Base-by-base conservation (phyloP, 2,888 invertebrate genomes). In the Bellardia pandia region DNA sequence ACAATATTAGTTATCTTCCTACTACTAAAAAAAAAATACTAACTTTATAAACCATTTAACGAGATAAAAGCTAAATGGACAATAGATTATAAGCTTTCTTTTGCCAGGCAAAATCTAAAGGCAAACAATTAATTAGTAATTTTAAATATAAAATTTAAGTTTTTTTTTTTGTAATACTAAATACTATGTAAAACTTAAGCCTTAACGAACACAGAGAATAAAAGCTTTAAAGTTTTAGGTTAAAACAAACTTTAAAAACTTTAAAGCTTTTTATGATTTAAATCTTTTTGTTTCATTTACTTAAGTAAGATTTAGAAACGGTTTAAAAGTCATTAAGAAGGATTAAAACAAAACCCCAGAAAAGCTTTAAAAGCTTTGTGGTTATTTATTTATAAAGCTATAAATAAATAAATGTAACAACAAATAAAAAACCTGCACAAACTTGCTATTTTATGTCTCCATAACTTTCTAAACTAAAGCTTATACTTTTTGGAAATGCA, bases 241-340 rank as follows among this genome's bases (percentile, higher is more conserved):
- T 56, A 37, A 60, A 51, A 51, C n/a, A 51, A 2, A 33, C 23
- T 23, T 23, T 23, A 23, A 71, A 71, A 53, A 8, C 37, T 72
- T 72, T 40, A 48, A 64, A 62, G 66, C 45, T 68, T 68, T 77
- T 53, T 53, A 8, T 60, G 14, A 53, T 45, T n/a, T 16, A 53
- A 81, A 69, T 66, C 74, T 89, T 62, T 76, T 75, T 77, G 86
- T 88, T 88, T 51, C 89, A 85, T 86, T 90, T 86, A 83, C 72
- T 85, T 78, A 86, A 85, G 83, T 82, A 23, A 53, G 56, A 23
- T 13, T 56, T 56, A 42, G 40, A 75, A 23, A 51, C 13, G 48
- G 7, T 71, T 83, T 23, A 23, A 62, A 76, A 64, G 77, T 77
- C 83, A 83, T 71, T 77, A 42, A 48, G 66, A 30, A 60, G 6